Conservation (phyloP, 2,888 invertebrate genomes). For the Acrobasis consociella region DNA sequence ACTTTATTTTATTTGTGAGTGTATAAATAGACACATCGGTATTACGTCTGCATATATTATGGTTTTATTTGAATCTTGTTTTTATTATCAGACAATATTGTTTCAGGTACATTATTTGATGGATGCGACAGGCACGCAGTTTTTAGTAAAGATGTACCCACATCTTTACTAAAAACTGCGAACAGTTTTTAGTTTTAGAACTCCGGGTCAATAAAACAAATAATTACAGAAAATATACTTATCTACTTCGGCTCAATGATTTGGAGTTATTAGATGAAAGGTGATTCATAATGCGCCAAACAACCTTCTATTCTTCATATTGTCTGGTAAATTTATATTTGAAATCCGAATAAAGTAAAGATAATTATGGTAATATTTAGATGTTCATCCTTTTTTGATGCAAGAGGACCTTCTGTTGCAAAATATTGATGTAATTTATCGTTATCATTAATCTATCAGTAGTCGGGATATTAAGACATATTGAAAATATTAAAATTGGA, state of each 20-base stretch:
- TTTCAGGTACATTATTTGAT: background rate
- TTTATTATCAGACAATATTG: background rate
- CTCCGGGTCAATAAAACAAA: no score
- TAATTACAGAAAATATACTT: no score
- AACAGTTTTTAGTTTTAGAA: no score
- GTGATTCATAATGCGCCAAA: no score
- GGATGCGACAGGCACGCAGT: no score
- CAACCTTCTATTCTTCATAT: no score
- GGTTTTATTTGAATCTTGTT: background rate
- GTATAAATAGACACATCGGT: background rate
- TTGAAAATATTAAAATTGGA: constrained; percentile 9
- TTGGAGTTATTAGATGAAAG: no score
- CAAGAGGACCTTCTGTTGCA: background rate
- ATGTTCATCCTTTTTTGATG: background rate
- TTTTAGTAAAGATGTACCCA: no score
- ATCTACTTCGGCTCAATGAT: no score
- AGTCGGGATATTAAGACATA: constrained; percentile 5
- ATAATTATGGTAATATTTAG: background rate
- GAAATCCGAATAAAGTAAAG: background rate
- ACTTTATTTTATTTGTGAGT: background rate
- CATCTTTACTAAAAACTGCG: no score
- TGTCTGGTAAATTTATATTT: background rate
- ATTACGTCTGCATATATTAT: background rate
- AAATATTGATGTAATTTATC: constrained; percentile 8
- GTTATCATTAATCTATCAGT: background rate